A percentile compares a stretch with the other conserved stretches of the same genome.
Conservation (phyloP, 2,797 vertebrate species). For the Falco rusticolus region DNA sequence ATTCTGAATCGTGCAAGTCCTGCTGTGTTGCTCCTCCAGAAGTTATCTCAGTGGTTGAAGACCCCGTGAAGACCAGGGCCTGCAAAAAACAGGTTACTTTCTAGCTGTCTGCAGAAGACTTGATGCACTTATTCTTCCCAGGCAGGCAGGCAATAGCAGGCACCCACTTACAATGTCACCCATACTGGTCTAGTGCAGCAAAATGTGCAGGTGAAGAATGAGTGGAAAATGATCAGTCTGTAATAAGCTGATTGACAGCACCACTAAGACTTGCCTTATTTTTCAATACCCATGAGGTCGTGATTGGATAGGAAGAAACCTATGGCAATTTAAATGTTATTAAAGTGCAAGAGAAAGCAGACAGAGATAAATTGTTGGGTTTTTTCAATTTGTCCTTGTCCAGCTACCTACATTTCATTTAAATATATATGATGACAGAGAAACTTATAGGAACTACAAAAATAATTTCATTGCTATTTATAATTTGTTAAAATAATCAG, state of each 20-base stretch:
- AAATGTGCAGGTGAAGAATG: not conserved
- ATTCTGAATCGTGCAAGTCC: not conserved
- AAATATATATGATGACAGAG: not conserved
- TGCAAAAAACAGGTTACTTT: not conserved
- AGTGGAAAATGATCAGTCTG: conserved; percentile 32
- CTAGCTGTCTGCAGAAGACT: not conserved
- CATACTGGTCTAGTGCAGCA: not conserved
- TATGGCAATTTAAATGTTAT: not conserved
- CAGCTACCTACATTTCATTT: not conserved
- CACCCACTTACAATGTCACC: not conserved
- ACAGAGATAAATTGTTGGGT: not conserved
- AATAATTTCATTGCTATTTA: not conserved
- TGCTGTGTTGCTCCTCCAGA: not conserved
- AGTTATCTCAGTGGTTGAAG: not conserved
- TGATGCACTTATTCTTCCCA: not conserved
- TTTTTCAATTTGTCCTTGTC: not conserved
- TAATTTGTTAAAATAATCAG: not conserved
- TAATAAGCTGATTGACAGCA: conserved; percentile 25
- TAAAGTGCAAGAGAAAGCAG: not conserved
- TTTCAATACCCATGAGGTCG: conserved; percentile 66
- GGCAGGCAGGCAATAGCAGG: not conserved
- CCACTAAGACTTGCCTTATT: conserved; percentile 17
- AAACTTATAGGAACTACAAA: not conserved
- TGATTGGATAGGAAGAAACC: conserved; percentile 35
- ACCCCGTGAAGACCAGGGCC: not conserved